Percentiles rank a stretch among this genome's conserved stretches.
Conservation (phyloP, 1,140 invertebrate genomes). For the Triops cancriformis region DNA sequence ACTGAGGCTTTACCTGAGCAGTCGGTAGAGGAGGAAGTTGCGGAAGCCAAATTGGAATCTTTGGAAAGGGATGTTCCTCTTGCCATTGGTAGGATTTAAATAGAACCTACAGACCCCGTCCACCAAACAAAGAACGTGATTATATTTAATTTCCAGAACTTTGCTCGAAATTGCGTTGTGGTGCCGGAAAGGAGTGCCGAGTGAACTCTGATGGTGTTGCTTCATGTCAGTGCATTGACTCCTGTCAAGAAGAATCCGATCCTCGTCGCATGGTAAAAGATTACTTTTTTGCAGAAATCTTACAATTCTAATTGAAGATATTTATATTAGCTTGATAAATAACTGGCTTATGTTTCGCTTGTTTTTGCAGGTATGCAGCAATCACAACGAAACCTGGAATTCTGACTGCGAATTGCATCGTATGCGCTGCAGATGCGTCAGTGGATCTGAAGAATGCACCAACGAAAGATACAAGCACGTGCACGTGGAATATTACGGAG, state of each 20-base stretch:
- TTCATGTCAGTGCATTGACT: slow-evolving; percentile 73
- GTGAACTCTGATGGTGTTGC: slow-evolving; percentile 60
- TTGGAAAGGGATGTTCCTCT: not conserved
- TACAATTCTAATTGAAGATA: no score
- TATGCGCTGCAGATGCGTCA: slow-evolving; percentile 77
- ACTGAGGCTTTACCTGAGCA: not conserved
- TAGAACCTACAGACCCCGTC: not conserved
- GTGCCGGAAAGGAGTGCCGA: slow-evolving; percentile 77
- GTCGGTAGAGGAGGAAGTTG: not conserved
- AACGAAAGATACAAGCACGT: slow-evolving; percentile 68
- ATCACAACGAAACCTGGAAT: slow-evolving; percentile 84
- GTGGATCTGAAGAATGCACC: slow-evolving; percentile 59
- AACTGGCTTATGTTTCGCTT: not conserved
- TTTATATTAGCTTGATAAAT: not conserved
- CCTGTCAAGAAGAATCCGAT: slow-evolving; percentile 70
- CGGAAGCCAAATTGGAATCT: not conserved
- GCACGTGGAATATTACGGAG: slow-evolving; percentile 87
- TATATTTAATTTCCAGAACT: slow-evolving; percentile 50
- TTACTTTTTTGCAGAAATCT: not conserved
- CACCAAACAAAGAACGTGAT: not conserved
- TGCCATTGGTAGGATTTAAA: not conserved
- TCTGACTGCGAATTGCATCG: slow-evolving; percentile 88
- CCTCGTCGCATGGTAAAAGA: slow-evolving; percentile 56
- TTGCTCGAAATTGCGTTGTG: slow-evolving; percentile 76
- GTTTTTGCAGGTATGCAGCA: slow-evolving; percentile 67